Conservation (phyloP, 64 coral and sea anemone species). For the Astreopora myriophthalma region DNA sequence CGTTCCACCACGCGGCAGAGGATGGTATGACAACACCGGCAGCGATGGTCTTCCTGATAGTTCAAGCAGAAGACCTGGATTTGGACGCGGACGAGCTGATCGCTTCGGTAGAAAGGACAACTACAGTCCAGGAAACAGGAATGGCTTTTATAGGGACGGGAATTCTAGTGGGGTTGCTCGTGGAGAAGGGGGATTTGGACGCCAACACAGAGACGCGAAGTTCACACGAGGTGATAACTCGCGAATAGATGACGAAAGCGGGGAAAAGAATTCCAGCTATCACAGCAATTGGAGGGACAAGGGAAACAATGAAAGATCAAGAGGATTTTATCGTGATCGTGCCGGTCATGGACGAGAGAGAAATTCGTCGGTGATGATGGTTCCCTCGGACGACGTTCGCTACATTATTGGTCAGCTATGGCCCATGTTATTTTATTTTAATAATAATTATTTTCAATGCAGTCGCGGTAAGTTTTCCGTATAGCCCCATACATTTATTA, state of each 20-base stretch:
- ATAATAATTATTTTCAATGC: too few relatives aligned
- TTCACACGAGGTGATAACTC: not conserved
- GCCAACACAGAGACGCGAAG: not conserved
- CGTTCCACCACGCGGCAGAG: not conserved
- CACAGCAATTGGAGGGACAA: not conserved
- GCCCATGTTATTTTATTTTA: too few relatives aligned
- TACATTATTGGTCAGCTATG: slow-evolving; percentile 26
- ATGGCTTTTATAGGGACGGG: not conserved
- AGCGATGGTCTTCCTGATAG: not conserved
- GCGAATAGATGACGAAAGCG: not conserved
- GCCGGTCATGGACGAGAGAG: slow-evolving; percentile 1
- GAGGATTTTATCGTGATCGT: not conserved
- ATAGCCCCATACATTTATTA: too few relatives aligned
- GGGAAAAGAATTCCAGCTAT: not conserved
- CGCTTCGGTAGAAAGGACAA: slow-evolving; percentile 1
- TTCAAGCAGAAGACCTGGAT: not conserved
- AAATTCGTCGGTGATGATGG: slow-evolving; percentile 23
- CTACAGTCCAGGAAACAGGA: slow-evolving; percentile 1
- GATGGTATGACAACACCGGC: not conserved
- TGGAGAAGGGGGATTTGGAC: not conserved
- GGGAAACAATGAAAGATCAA: not conserved
- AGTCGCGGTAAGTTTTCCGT: too few relatives aligned
- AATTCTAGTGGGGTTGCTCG: slow-evolving; percentile 12
- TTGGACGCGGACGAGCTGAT: slow-evolving; percentile 37
- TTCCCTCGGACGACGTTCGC: slow-evolving; percentile 10